Conservation (phyloP, 2,888 invertebrate species). For the Drosophila monieri region DNA sequence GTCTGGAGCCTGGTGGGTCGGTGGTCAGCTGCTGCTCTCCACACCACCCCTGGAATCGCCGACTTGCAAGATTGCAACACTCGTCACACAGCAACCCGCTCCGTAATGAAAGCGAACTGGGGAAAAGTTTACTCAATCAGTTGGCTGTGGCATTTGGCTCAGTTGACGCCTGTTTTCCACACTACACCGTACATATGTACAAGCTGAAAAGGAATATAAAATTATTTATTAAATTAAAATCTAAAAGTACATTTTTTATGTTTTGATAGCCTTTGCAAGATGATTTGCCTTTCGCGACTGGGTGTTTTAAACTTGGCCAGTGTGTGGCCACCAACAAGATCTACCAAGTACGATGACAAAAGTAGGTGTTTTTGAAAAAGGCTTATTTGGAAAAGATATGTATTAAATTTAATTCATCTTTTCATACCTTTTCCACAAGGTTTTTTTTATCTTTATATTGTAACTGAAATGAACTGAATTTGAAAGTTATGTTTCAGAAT, state of each 20-base stretch:
- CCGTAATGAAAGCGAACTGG: constrained; percentile 58
- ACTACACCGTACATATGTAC: neutral
- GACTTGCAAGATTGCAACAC: constrained; percentile 60
- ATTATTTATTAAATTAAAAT: constrained; percentile 5
- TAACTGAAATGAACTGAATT: neutral
- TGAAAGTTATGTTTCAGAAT: too few relatives aligned
- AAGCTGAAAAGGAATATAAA: neutral
- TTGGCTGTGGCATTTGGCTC: constrained; percentile 12
- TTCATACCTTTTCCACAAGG: too few relatives aligned
- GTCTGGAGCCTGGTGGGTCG: neutral
- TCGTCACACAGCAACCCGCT: constrained; percentile 20
- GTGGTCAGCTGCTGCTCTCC: constrained; percentile 57
- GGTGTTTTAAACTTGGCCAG: constrained; percentile 20
- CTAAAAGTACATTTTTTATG: constrained; percentile 5
- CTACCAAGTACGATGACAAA: constrained; percentile 3
- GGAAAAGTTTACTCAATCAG: constrained; percentile 56
- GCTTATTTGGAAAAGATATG: neutral
- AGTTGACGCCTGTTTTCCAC: constrained; percentile 5
- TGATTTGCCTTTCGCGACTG: constrained; percentile 37
- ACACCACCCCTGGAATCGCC: constrained; percentile 12
- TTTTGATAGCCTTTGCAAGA: constrained; percentile 21
- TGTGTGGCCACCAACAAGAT: constrained; percentile 14
- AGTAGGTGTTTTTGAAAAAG: neutral
- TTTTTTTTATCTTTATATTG: neutral
- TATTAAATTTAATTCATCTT: too few relatives aligned